Conservation (phyloP, 2,888 invertebrate species). For the Drepanosiphum platanoidis region DNA sequence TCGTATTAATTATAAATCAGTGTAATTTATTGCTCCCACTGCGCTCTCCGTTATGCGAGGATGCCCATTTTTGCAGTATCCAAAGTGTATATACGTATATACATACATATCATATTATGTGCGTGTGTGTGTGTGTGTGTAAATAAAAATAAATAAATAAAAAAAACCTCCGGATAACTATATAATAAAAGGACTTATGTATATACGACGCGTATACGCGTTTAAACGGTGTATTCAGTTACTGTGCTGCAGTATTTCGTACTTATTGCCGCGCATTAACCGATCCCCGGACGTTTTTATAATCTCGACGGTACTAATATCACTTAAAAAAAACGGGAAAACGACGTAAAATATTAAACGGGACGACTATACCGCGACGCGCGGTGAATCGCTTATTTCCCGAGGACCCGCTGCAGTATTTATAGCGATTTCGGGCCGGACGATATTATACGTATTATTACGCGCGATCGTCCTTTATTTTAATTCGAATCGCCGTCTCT, state of each 20-base stretch:
- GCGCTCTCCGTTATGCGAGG: background rate
- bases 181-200: conserved; percentile 30
- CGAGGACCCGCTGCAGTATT: background rate
- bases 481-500: conserved; percentile 21
- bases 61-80: background rate
- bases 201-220: background rate
- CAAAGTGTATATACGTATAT: background rate
- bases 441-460: conserved; percentile 23
- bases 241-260: background rate
- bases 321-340: conserved; percentile 22
- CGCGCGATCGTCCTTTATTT: conserved; percentile 9
- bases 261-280: background rate
- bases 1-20: conserved; percentile 49
- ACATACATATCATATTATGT: background rate
- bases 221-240: conserved; percentile 29
- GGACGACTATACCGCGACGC: too few relatives aligned
- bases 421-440: conserved; percentile 12
- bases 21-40: conserved; percentile 41
- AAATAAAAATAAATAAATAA: conserved; percentile 33
- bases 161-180: conserved; percentile 4
- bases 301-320: conserved; percentile 35
- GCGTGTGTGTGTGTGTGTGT: background rate
- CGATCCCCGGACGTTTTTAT: conserved; percentile 38
- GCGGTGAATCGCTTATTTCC: background rate
- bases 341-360: conserved; percentile 31